Evolutionary conservation across 2,113 vertebrate species (phyloP).

Genomic region (Ranitomeya imitator): DNA sequence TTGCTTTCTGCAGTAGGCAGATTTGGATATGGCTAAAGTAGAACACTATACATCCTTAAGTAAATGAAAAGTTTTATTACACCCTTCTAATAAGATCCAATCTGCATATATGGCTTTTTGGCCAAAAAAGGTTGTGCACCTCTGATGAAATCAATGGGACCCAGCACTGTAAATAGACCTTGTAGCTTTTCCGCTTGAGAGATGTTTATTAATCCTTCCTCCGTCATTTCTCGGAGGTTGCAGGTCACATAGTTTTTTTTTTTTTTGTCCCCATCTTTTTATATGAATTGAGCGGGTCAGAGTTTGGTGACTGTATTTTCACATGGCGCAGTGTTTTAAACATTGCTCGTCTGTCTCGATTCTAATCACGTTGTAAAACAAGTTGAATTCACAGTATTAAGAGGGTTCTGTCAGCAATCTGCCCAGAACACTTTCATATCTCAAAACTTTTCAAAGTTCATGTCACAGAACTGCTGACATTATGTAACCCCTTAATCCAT

Average conservation of each 20-base stretch:
- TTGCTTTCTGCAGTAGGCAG: no score
- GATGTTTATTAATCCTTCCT: constrained; percentile 8
- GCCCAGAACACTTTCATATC: constrained; percentile 37
- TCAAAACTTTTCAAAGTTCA: constrained; percentile 35
- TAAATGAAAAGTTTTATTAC: neutral
- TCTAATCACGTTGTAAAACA: neutral
- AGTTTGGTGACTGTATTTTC: neutral
- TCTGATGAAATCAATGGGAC: neutral
- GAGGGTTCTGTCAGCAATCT: constrained; percentile 19
- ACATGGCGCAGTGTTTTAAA: constrained; percentile 6
- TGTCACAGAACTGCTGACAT: constrained; percentile 37
- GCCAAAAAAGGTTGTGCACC: constrained; percentile 1
- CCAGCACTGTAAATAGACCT: neutral
- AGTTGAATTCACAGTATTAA: constrained; percentile 3
- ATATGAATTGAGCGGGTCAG: neutral
- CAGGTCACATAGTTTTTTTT: neutral
- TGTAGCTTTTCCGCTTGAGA: neutral
- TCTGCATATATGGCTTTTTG: neutral
- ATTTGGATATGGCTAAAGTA: neutral
- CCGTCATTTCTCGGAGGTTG: neutral
- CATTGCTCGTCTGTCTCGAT: neutral
- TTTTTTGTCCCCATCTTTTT: neutral
- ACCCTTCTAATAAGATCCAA: neutral
- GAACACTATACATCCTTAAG: neutral
- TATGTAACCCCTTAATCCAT: constrained; percentile 45